These are phyloP conservation scores for Peromyscus aztecus DNA, from an alignment of 2,797 vertebrate genomes.

Conservation along the genomic window DNA sequence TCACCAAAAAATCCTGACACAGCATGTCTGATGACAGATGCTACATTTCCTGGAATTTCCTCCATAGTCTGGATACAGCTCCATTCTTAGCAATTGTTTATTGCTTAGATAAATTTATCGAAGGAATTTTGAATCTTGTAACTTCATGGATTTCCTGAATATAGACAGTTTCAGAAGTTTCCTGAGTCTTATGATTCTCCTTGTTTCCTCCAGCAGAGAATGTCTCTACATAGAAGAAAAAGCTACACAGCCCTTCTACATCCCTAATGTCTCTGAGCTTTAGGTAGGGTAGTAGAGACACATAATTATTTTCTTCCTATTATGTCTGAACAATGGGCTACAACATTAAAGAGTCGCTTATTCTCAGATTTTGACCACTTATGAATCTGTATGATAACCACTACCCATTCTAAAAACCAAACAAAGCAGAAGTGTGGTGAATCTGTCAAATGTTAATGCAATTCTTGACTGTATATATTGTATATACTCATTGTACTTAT, in stretches of 20 bases:
- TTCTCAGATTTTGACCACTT: background rate
- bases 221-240: background rate
- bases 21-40: too few species aligned
- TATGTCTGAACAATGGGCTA: too few species aligned
- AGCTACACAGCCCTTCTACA: background rate
- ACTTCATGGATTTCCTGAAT: background rate
- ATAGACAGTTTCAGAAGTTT: background rate
- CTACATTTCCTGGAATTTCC: too few species aligned
- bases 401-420: background rate
- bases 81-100: too few species aligned
- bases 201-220: background rate
- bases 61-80: background rate
- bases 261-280: too few species aligned
- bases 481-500: too few species aligned
- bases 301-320: too few species aligned
- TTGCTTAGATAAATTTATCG: background rate
- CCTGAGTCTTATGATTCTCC: background rate
- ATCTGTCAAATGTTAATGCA: too few species aligned
- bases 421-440: background rate
- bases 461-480: too few species aligned
- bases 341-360: too few species aligned
- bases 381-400: background rate
- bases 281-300: too few species aligned
- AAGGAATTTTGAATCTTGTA: background rate
- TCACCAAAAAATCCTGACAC: background rate